Evolutionary conservation across 2,888 invertebrate species (phyloP).

Genomic region (Agonopterix subpropinquella): DNA sequence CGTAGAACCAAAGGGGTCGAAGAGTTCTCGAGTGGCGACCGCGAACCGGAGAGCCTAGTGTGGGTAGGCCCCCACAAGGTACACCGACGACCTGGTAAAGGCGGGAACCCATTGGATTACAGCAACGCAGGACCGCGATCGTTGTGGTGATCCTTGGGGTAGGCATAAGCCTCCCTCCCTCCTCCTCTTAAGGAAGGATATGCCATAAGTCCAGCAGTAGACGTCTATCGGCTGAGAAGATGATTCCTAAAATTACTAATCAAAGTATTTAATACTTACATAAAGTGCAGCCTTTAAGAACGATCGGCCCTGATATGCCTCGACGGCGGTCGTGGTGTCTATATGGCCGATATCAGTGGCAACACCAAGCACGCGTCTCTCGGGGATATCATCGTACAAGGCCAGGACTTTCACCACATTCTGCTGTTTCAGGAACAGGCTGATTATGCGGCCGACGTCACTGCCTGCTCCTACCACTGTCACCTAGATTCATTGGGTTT

Average conservation of each 20-base stretch:
- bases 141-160: too few relatives aligned
- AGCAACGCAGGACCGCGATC: too few relatives aligned
- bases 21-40: too few relatives aligned
- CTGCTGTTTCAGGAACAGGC: slow-evolving; percentile 57
- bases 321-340: slow-evolving; percentile 52
- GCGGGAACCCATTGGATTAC: too few relatives aligned
- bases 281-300: slow-evolving; percentile 42
- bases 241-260: neutral
- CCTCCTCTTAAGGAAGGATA: too few relatives aligned
- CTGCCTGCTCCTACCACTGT: slow-evolving; percentile 58
- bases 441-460: slow-evolving; percentile 50
- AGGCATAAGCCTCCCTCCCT: too few relatives aligned
- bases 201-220: too few relatives aligned
- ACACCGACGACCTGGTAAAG: too few relatives aligned
- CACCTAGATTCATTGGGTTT: slow-evolving; percentile 29
- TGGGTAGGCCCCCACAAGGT: neutral
- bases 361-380: slow-evolving; percentile 43
- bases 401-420: slow-evolving; percentile 42
- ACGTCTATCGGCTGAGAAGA: neutral
- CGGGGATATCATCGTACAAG: slow-evolving; percentile 48
- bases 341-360: slow-evolving; percentile 61
- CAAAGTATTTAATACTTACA: slow-evolving; percentile 23
- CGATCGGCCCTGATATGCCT: slow-evolving; percentile 54
- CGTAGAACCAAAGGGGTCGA: too few relatives aligned
- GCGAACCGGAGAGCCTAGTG: too few relatives aligned